phyloP scores from a whole-genome alignment of 2,797 vertebrate genomes.

The Spea hammondii region DNA sequence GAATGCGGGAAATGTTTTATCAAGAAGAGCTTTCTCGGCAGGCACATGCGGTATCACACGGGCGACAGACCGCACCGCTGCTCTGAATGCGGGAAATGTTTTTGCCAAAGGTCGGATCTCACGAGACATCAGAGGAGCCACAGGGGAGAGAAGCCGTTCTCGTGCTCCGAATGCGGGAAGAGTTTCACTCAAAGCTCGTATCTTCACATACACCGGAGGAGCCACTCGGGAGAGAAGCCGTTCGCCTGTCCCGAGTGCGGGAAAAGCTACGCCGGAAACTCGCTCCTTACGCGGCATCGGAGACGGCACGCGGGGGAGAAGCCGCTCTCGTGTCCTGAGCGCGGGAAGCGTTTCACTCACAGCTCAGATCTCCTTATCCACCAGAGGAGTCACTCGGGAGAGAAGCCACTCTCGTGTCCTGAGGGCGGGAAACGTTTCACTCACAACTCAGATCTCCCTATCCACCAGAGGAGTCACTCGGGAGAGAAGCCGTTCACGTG shows the following conservation, averaged over 20 bases:
- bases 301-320: neutral
- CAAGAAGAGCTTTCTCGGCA: neutral
- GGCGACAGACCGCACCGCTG: slow-evolving; percentile 23
- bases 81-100: slow-evolving; percentile 28
- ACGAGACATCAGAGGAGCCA: slow-evolving; percentile 1
- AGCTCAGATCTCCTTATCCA: slow-evolving; percentile 1
- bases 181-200: neutral
- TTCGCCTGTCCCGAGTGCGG: no score
- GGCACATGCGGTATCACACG: neutral
- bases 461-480: slow-evolving; percentile 9
- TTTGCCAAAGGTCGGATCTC: slow-evolving; percentile 17
- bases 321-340: slow-evolving; percentile 16
- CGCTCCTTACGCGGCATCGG: no score
- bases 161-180: no score
- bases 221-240: neutral
- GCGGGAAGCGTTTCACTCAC: slow-evolving; percentile 16
- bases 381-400: slow-evolving; percentile 8
- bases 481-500: slow-evolving; percentile 57
- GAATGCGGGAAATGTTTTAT: slow-evolving; percentile 1
- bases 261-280: no score
- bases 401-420: slow-evolving; percentile 19
- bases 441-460: neutral
- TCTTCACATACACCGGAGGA: slow-evolving; percentile 8
- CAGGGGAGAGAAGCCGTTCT: no score
- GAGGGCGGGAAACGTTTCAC: slow-evolving; percentile 19